Conservation (phyloP, 1,140 invertebrate species). For the Anadara kagoshimensis region DNA sequence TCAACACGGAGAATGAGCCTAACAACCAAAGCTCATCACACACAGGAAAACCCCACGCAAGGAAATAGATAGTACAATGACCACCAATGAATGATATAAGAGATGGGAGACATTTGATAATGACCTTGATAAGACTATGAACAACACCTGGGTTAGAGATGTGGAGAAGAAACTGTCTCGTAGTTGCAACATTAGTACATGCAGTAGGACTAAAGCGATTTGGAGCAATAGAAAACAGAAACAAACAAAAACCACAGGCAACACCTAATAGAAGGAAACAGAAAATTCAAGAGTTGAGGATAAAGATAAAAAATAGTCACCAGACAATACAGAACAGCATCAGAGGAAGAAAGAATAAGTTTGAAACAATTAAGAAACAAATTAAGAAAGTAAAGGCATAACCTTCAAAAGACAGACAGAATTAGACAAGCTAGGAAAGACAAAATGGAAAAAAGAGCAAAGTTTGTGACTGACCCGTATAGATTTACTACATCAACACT, state of each 20-base stretch:
- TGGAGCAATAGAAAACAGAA: neutral
- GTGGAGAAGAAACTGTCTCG: conserved; percentile 11
- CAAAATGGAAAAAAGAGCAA: conserved; percentile 19
- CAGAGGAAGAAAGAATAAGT: neutral
- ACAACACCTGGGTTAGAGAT: neutral
- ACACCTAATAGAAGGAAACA: conserved; percentile 3
- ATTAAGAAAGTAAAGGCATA: conserved; percentile 8
- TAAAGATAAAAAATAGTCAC: neutral
- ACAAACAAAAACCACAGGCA: neutral
- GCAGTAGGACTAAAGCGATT: neutral
- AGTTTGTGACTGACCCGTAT: conserved; percentile 21
- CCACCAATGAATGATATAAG: too few relatives aligned
- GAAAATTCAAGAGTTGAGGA: neutral
- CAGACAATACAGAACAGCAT: conserved; percentile 10
- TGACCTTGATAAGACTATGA: too few relatives aligned
- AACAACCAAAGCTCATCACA: neutral
- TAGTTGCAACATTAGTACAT: conserved; percentile 9
- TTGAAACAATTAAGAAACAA: conserved; percentile 6
- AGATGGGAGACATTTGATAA: conserved; percentile 11
- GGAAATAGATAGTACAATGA: conserved; percentile 3
- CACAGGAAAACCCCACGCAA: neutral
- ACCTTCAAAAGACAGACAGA: conserved; percentile 17
- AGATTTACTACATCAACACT: conserved; percentile 18
- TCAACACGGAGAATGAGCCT: conserved; percentile 9
- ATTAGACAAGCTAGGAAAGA: too few relatives aligned